These are phyloP conservation scores for Parnassius orleans DNA, from an alignment of 2,888 invertebrate genomes.

Conservation along the genomic window DNA sequence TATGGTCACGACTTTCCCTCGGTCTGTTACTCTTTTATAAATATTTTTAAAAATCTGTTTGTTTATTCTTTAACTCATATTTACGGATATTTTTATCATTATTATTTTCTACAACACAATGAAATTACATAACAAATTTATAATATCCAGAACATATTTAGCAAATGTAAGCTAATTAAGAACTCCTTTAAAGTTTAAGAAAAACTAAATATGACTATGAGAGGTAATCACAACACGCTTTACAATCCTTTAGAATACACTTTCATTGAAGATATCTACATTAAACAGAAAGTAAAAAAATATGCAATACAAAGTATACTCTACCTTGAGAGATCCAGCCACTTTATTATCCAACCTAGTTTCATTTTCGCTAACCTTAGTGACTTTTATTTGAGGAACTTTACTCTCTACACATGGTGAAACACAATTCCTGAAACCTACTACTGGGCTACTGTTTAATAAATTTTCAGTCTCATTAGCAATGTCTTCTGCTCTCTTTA, in stretches of 20 bases:
- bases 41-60: too few species aligned
- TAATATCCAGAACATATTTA: not conserved
- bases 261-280: too few species aligned
- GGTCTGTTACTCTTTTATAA: too few species aligned
- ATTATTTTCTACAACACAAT: too few species aligned
- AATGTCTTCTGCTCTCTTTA: conserved; percentile 69
- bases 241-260: too few species aligned
- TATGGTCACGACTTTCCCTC: not conserved
- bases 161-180: not conserved
- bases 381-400: conserved; percentile 68
- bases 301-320: not conserved
- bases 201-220: too few species aligned
- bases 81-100: too few species aligned
- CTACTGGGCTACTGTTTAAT: conserved; percentile 56
- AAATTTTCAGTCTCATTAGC: conserved; percentile 64
- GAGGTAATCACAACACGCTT: too few species aligned
- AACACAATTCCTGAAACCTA: conserved; percentile 34
- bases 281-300: too few species aligned
- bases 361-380: conserved; percentile 52
- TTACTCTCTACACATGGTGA: conserved; percentile 38
- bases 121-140: not conserved
- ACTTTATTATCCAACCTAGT: conserved; percentile 38
- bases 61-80: too few species aligned
- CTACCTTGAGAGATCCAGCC: conserved; percentile 46
- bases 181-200: too few species aligned